Evolutionary conservation across 2,113 vertebrate genomes (phyloP), one percentile per base, ranked within the genome.

Genomic region (Gnathonemus echidnorhynchus): DNA sequence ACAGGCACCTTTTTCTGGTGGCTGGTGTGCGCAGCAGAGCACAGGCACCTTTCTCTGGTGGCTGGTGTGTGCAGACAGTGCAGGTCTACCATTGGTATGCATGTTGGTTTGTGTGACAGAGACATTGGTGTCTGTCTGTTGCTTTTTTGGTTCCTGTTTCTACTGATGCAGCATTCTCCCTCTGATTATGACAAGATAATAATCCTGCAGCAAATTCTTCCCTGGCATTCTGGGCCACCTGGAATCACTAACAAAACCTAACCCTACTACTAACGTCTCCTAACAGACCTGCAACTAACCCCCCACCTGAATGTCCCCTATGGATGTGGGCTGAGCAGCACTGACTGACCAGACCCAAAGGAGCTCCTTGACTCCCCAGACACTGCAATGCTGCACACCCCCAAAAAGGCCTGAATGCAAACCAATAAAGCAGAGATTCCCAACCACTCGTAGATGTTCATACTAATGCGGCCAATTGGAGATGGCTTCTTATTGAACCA

Each of bases 221-320:
- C 31, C 27, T 80, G 62, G 62, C 19, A 21, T 80, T 42, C 27
- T 80, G 46, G 27, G 88, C 88, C 88, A 80, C 27, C n/a, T 31
- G 62, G 70, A 80, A 24, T 70, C 66, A 88, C 70, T 89, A 89
- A 89, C 88, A 77, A 31, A 21, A 21, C 50, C 88, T 89, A 89
- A 89, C 88, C 49, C 35, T 89, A 80, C 19, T 89, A 89, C 88
- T 89, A 89, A 89, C 88, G 66, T 50, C 58, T 80, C 48, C 88
- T 89, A 89, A 80, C 70, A 50, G 48, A 49, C n/a, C 24, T 89
- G 70, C 66, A 31, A 89, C 88, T 89, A 89, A 89, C 70, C 24
- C 56, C 58, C n/a, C 24, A 66, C 24, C 13, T 52, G n/a, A 77
- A 21, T 89, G 88, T 77, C 50, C 70, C 80, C 70, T 80, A 52